Percentiles rank a stretch among this genome's conserved stretches.
phyloP scores from a whole-genome alignment of 1,140 invertebrate genomes.

The Goniozus legneri region DNA sequence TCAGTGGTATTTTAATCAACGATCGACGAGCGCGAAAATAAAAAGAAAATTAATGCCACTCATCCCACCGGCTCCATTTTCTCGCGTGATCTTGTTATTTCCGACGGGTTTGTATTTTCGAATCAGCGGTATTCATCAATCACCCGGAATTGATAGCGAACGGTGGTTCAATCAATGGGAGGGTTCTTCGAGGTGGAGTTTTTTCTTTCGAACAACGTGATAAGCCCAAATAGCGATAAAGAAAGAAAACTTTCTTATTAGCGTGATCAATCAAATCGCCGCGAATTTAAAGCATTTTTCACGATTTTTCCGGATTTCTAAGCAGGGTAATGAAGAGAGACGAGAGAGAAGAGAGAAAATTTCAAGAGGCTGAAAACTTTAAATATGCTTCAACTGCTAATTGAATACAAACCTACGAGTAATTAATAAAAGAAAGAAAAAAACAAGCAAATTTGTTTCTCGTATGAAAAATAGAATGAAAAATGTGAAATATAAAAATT shows the following conservation, averaged over 20 bases:
- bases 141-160: constrained; percentile 18
- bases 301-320: constrained; percentile 34
- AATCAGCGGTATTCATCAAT: constrained; percentile 9
- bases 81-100: too few species aligned
- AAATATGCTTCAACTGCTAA: too few species aligned
- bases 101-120: not conserved
- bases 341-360: constrained; percentile 10
- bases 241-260: constrained; percentile 41
- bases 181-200: not conserved
- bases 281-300: constrained; percentile 36
- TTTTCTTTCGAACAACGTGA: not conserved
- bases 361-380: constrained; percentile 10
- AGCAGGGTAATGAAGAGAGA: constrained; percentile 19
- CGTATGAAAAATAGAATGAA: too few species aligned
- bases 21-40: constrained; percentile 13
- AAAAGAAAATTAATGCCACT: constrained; percentile 6
- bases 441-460: too few species aligned
- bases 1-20: too few species aligned
- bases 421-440: too few species aligned
- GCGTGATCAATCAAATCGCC: constrained; percentile 40
- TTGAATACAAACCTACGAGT: too few species aligned
- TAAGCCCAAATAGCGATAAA: constrained; percentile 15
- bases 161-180: constrained; percentile 11
- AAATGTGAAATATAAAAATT: too few species aligned
- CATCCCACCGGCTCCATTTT: too few species aligned